These are phyloP conservation scores for Hypotaenidia okinawae DNA, from an alignment of 2,797 vertebrate species.

Conservation along the genomic window DNA sequence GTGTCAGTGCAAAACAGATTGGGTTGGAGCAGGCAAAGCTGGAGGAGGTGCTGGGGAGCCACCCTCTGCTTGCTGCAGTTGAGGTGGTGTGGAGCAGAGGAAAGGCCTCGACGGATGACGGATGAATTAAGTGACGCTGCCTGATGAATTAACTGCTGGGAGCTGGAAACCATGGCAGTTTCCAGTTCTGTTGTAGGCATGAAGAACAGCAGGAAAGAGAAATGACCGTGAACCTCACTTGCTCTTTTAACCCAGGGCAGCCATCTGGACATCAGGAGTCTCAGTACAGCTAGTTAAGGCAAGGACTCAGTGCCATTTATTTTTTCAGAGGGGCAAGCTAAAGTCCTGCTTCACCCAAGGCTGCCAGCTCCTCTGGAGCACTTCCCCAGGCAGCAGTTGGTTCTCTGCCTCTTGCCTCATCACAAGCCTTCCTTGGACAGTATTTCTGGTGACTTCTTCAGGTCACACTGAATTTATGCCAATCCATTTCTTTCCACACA, in stretches of 20 bases:
- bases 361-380: fast-evolving
- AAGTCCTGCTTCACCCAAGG: background rate
- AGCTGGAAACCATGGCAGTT: background rate
- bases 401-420: background rate
- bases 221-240: fast-evolving
- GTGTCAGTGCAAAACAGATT: background rate
- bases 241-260: background rate
- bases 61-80: background rate
- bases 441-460: background rate
- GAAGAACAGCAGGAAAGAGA: background rate
- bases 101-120: background rate
- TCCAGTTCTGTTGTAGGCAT: background rate
- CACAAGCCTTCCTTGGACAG: background rate
- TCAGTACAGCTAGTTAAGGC: background rate
- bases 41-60: background rate
- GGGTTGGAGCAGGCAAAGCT: background rate
- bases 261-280: background rate
- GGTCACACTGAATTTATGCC: background rate
- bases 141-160: background rate
- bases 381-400: background rate
- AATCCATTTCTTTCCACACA: background rate
- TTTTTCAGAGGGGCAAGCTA: background rate
- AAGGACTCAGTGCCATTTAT: background rate
- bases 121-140: background rate
- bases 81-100: background rate